Percentiles rank a stretch among this genome's conserved stretches.
phyloP scores from a whole-genome alignment of 2,888 invertebrate species.

The Steinernema carpocapsae region DNA sequence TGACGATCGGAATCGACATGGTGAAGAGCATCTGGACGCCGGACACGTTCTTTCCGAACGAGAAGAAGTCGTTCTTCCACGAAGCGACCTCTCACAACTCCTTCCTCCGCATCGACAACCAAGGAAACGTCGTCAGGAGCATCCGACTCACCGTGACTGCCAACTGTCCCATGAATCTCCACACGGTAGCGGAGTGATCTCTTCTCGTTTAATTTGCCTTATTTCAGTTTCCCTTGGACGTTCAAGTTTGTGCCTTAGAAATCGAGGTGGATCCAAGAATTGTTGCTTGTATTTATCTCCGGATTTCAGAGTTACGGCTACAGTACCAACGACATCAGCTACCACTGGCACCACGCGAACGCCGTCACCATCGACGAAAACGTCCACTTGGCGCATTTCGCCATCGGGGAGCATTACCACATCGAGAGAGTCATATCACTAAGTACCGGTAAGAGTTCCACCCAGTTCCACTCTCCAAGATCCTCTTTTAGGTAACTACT shows the following conservation, averaged over 20 bases:
- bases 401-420: slow-evolving; percentile 65
- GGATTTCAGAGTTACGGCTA: slow-evolving; percentile 68
- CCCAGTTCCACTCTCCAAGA: background rate
- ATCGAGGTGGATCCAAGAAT: slow-evolving; percentile 55
- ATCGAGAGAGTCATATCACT: slow-evolving; percentile 67
- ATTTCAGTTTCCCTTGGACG: slow-evolving; percentile 65
- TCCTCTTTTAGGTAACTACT: slow-evolving; percentile 69
- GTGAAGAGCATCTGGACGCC: slow-evolving; percentile 68
- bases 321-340: slow-evolving; percentile 69
- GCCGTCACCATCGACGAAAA: slow-evolving; percentile 68
- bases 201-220: background rate
- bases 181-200: slow-evolving; percentile 51
- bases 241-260: slow-evolving; percentile 66
- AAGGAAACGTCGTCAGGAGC: slow-evolving; percentile 66
- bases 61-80: slow-evolving; percentile 68
- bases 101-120: slow-evolving; percentile 67
- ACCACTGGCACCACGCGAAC: slow-evolving; percentile 67
- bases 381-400: slow-evolving; percentile 70
- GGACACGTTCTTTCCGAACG: slow-evolving; percentile 68
- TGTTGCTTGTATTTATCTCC: background rate
- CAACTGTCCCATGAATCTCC: slow-evolving; percentile 68
- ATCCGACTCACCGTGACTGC: slow-evolving; percentile 68
- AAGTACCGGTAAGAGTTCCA: slow-evolving; percentile 57
- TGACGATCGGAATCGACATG: slow-evolving; percentile 66
- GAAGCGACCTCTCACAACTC: slow-evolving; percentile 69